phyloP scores from a whole-genome alignment of 2,797 vertebrate species.

The Schizopygopsis malacanthus region DNA sequence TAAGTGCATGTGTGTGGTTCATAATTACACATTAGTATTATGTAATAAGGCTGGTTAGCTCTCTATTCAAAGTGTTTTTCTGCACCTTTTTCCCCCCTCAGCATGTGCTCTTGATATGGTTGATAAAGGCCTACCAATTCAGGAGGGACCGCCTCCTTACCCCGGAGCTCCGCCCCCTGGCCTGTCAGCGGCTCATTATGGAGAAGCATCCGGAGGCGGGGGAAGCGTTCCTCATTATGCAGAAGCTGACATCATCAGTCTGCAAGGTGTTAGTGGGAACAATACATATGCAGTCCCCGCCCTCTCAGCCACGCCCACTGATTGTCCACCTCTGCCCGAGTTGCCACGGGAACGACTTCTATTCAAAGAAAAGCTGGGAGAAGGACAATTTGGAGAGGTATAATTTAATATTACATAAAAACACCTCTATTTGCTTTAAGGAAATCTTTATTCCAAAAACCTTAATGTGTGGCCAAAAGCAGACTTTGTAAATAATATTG shows the following conservation, averaged over 20 bases:
- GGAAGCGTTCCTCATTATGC: conserved; percentile 92
- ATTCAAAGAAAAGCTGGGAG: conserved; percentile 94
- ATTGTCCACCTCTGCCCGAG: conserved; percentile 79
- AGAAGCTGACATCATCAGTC: conserved; percentile 91
- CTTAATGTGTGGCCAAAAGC: background rate
- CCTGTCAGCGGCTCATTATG: conserved; percentile 81
- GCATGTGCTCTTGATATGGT: conserved; percentile 83
- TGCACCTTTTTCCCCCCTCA: conserved; percentile 50
- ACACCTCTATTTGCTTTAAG: background rate
- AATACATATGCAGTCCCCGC: conserved; percentile 92
- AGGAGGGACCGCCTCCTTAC: conserved; percentile 83
- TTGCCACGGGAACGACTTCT: conserved; percentile 87
- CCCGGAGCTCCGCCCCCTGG: conserved; percentile 78
- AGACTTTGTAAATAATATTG: background rate
- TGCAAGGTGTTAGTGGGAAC: conserved; percentile 92
- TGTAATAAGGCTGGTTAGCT: background rate
- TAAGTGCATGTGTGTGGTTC: conserved; percentile 45
- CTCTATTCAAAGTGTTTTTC: background rate
- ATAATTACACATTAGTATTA: background rate
- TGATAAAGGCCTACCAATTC: conserved; percentile 78
- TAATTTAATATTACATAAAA: background rate
- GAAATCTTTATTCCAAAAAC: background rate
- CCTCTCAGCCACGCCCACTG: conserved; percentile 77
- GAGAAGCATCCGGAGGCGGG: conserved; percentile 77
- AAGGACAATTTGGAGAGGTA: conserved; percentile 96